A percentile compares a stretch with the other conserved stretches of the same genome.
Evolutionary conservation across 2,797 vertebrate genomes (phyloP).

Genomic region (Diplodus sargus): DNA sequence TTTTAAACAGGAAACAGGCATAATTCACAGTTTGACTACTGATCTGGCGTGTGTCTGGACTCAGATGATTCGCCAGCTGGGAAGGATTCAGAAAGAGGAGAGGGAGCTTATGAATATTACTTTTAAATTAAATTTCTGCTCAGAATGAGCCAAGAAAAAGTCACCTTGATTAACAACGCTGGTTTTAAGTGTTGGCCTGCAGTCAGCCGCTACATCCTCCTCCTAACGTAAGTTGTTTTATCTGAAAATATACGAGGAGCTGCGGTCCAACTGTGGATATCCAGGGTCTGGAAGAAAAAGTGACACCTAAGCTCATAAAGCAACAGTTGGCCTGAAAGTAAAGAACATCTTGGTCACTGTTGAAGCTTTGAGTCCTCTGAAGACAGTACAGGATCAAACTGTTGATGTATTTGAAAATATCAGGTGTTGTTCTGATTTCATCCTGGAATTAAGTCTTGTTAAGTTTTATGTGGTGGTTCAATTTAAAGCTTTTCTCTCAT

Average conservation of each 20-base stretch:
- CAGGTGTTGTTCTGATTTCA: not conserved
- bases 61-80: conserved; percentile 53
- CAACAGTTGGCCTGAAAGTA: not conserved
- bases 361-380: not conserved
- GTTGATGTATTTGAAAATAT: not conserved
- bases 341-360: not conserved
- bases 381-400: not conserved
- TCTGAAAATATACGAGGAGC: conserved; percentile 9
- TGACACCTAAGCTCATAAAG: conserved; percentile 8
- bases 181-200: conserved; percentile 5
- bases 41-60: conserved; percentile 57
- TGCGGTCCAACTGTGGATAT: not conserved
- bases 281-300: not conserved
- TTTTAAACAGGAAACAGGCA: conserved; percentile 52
- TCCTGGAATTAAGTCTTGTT: not conserved
- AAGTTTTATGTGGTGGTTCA: conserved; percentile 5
- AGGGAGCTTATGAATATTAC: conserved; percentile 32
- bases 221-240: conserved; percentile 11
- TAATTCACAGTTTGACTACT: conserved; percentile 60
- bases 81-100: conserved; percentile 22
- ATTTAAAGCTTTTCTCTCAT: not conserved
- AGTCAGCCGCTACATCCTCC: conserved; percentile 14
- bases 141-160: conserved; percentile 39
- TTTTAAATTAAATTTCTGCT: conserved; percentile 47
- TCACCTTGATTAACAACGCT: conserved; percentile 40